These are phyloP conservation scores for Fulica atra DNA, from an alignment of 2,113 vertebrate genomes.

Conservation along the genomic window DNA sequence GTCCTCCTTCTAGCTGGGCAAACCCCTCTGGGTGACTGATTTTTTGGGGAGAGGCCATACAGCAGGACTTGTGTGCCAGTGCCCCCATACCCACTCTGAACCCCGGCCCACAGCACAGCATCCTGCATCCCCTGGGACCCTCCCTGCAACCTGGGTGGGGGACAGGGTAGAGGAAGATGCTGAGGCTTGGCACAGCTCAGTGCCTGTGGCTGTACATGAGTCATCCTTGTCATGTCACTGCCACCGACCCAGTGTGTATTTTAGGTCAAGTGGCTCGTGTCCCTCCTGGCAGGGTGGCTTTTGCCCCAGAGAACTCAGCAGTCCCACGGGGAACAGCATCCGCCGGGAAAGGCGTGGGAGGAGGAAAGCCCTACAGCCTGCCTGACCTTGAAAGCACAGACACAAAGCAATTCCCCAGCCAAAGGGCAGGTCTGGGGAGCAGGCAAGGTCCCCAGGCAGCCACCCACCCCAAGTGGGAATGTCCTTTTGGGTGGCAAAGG, in stretches of 20 bases:
- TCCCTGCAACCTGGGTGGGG: not conserved
- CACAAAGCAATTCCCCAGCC: accelerated
- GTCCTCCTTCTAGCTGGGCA: not conserved
- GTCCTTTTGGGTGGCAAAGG: not conserved
- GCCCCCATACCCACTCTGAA: not conserved
- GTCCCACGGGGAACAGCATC: accelerated
- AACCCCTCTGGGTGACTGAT: not conserved
- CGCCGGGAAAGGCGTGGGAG: not conserved
- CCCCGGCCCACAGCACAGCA: not conserved
- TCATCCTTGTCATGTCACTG: not conserved
- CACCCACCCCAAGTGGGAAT: accelerated
- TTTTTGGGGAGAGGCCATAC: not conserved
- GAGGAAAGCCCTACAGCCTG: not conserved
- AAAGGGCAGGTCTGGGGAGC: not conserved
- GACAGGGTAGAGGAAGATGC: not conserved
- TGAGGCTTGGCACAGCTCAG: not conserved
- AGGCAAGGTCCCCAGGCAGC: not conserved
- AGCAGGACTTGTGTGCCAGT: not conserved
- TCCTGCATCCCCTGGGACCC: not conserved
- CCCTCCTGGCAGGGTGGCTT: not conserved
- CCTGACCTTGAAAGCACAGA: accelerated
- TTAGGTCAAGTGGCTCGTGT: not conserved
- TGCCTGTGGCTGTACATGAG: accelerated
- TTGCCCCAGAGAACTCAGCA: not conserved
- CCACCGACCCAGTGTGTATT: not conserved